phyloP scores from a whole-genome alignment of 2,797 vertebrate genomes.

The Anas flavirostris region DNA sequence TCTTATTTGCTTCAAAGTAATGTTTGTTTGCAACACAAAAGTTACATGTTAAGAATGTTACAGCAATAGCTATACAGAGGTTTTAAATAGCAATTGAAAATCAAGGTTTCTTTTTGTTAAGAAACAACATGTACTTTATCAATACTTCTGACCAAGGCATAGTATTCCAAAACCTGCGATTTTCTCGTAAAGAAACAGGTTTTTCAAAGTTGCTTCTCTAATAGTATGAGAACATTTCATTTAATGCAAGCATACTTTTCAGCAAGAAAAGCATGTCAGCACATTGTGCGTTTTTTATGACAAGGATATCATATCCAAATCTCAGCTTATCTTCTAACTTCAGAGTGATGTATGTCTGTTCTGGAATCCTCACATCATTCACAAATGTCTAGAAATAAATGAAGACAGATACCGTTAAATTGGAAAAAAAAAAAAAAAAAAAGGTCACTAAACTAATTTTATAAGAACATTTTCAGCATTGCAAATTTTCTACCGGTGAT shows the following conservation, averaged over 20 bases:
- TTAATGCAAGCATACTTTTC: neutral
- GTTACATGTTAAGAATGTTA: neutral
- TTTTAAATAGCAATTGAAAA: neutral
- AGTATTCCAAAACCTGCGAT: neutral
- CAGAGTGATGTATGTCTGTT: constrained; percentile 97
- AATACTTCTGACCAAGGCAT: neutral
- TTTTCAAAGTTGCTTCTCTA: neutral
- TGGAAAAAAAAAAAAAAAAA: neutral
- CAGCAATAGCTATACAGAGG: neutral
- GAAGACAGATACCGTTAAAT: neutral
- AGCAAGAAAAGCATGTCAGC: neutral
- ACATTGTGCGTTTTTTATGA: neutral
- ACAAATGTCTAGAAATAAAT: constrained; percentile 91
- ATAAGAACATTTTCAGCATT: neutral
- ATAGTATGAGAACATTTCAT: neutral
- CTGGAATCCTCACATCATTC: constrained; percentile 96
- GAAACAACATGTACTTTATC: neutral
- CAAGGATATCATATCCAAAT: constrained; percentile 99
- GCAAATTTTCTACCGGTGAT: neutral
- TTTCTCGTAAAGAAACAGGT: neutral
- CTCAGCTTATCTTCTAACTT: constrained; percentile 97
- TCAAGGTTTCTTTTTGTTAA: neutral
- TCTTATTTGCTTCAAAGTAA: neutral
- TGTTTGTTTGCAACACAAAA: neutral
- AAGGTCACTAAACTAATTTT: neutral